A percentile compares a stretch with the other conserved stretches of the same genome.
phyloP scores from a whole-genome alignment of 2,888 invertebrate species.

The Caenorhabditis parvicauda region DNA sequence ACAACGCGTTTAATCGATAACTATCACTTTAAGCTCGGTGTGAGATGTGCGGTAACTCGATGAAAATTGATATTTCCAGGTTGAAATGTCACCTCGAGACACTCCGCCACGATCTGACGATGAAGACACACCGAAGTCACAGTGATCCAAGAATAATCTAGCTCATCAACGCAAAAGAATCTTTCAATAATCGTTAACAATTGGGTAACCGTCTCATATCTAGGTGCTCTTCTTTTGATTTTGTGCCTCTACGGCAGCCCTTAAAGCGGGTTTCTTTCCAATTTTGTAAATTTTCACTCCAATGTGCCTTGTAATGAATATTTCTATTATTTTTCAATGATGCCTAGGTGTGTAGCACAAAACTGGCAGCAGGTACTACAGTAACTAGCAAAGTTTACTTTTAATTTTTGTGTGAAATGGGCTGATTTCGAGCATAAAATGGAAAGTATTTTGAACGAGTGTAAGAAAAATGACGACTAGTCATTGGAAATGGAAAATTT shows the following conservation, averaged over 20 bases:
- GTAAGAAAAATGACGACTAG: no score
- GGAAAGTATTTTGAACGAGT: no score
- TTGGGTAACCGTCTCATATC: slow-evolving; percentile 11
- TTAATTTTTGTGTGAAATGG: no score
- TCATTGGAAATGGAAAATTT: no score
- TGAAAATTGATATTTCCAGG: slow-evolving; percentile 6
- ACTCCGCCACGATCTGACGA: slow-evolving; percentile 12
- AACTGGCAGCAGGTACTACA: no score
- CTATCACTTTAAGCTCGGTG: no score
- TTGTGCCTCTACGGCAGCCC: neutral
- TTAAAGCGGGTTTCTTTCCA: neutral
- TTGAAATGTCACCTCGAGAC: slow-evolving; percentile 21
- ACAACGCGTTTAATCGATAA: no score
- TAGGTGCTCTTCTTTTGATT: slow-evolving; percentile 4
- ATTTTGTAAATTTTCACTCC: slow-evolving; percentile 10
- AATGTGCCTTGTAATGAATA: slow-evolving; percentile 6
- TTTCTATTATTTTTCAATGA: no score
- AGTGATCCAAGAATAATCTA: neutral
- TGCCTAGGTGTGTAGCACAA: no score
- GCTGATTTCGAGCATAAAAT: no score
- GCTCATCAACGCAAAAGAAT: neutral
- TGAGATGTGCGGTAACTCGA: neutral
- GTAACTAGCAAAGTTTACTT: no score
- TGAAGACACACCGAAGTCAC: slow-evolving; percentile 1
- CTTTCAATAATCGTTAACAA: slow-evolving; percentile 8